Evolutionary conservation across 2,113 vertebrate genomes (phyloP).

Genomic region (Sisor rabdophorus): DNA sequence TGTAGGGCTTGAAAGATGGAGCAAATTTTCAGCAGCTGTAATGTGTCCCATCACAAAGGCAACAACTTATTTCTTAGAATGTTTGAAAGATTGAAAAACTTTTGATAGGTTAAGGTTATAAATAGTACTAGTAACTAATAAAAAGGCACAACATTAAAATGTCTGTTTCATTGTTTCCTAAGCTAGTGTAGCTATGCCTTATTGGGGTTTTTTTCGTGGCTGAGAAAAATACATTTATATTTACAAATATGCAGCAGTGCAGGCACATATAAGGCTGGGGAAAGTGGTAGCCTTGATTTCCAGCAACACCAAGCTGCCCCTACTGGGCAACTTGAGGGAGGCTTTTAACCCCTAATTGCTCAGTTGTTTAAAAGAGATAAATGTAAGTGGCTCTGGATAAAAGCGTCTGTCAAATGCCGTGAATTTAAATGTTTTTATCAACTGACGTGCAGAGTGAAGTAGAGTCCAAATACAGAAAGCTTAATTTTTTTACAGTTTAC

Average conservation of each 20-base stretch:
- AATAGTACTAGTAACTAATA: neutral
- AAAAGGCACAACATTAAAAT: neutral
- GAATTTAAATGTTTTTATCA: neutral
- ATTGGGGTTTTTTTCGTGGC: neutral
- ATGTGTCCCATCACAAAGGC: slow-evolving; percentile 1
- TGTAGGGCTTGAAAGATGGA: slow-evolving; percentile 43
- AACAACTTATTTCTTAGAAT: neutral
- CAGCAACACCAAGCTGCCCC: too few relatives aligned
- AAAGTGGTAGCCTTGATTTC: too few relatives aligned
- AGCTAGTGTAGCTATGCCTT: neutral
- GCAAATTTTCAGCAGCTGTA: slow-evolving; percentile 13
- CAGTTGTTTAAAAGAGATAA: too few relatives aligned
- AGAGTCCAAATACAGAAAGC: neutral
- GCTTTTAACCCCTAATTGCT: too few relatives aligned
- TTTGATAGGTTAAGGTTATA: neutral
- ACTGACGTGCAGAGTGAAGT: neutral
- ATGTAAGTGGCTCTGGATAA: too few relatives aligned
- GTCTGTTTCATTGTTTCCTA: neutral
- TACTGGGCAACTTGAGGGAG: too few relatives aligned
- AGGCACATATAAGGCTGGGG: neutral
- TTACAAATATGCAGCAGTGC: neutral
- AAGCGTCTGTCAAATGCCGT: too few relatives aligned
- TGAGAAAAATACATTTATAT: neutral
- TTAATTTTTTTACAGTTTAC: neutral
- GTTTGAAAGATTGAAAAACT: neutral